Percentiles rank a stretch among this genome's conserved stretches.
phyloP scores from a whole-genome alignment of 2,113 vertebrate genomes.

The Phylloscopus whistleri region DNA sequence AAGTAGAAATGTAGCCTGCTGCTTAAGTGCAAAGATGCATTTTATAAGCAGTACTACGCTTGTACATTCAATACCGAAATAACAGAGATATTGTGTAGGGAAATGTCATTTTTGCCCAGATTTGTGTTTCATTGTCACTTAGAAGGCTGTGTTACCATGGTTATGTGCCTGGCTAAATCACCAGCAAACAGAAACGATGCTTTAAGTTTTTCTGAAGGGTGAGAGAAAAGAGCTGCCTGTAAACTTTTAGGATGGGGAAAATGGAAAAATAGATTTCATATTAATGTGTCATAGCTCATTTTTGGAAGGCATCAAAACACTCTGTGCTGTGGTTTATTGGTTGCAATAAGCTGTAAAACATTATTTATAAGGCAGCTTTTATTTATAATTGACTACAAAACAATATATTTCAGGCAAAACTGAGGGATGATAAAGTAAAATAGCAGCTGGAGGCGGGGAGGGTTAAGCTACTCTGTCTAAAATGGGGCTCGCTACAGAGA shows the following conservation, averaged over 20 bases:
- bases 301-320: background rate
- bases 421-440: background rate
- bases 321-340: background rate
- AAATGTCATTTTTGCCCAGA: constrained; percentile 26
- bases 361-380: constrained; percentile 15
- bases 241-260: background rate
- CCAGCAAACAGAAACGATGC: background rate
- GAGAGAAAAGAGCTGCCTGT: background rate
- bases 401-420: background rate
- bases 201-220: background rate
- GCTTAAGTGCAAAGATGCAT: background rate
- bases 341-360: background rate
- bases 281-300: background rate
- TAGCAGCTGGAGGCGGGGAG: background rate
- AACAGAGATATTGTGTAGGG: background rate
- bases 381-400: constrained; percentile 2
- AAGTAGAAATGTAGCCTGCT: background rate
- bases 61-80: constrained; percentile 20
- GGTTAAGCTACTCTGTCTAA: background rate
- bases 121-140: background rate
- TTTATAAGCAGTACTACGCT: constrained; percentile 23
- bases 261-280: background rate
- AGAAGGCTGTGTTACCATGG: background rate
- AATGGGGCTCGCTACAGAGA: background rate
- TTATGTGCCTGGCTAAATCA: constrained; percentile 3